These are phyloP conservation scores for Opisthocomus hoazin DNA, from an alignment of 2,113 vertebrate species.

Conservation along the genomic window DNA sequence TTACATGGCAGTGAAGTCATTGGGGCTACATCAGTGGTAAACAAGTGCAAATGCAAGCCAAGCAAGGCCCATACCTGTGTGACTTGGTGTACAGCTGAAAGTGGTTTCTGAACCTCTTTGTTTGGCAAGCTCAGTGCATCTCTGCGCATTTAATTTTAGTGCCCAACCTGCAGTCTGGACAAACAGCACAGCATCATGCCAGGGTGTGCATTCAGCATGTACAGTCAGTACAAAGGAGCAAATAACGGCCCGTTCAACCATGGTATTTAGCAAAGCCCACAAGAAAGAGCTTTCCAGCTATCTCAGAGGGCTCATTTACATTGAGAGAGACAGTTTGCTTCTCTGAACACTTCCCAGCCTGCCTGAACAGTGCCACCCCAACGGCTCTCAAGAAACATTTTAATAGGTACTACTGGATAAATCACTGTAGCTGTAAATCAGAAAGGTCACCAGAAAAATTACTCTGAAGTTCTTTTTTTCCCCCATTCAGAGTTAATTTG, in stretches of 20 bases:
- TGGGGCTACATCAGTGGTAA: accelerated
- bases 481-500: not conserved
- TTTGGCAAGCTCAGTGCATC: not conserved
- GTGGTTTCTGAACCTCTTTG: not conserved
- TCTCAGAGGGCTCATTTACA: constrained; percentile 2
- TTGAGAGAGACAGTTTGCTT: not conserved
- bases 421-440: not conserved
- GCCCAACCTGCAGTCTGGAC: not conserved
- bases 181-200: not conserved
- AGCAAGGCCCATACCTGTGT: not conserved
- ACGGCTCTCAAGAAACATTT: not conserved
- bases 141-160: not conserved
- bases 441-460: not conserved
- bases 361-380: not conserved
- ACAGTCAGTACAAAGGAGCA: not conserved
- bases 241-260: not conserved
- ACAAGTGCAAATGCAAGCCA: not conserved
- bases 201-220: not conserved
- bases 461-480: not conserved
- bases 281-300: not conserved
- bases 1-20: not conserved
- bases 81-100: not conserved
- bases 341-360: not conserved
- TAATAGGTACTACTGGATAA: not conserved
- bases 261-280: not conserved